phyloP scores from a whole-genome alignment of 2,888 invertebrate species.

The Pseudococcus longispinus region DNA sequence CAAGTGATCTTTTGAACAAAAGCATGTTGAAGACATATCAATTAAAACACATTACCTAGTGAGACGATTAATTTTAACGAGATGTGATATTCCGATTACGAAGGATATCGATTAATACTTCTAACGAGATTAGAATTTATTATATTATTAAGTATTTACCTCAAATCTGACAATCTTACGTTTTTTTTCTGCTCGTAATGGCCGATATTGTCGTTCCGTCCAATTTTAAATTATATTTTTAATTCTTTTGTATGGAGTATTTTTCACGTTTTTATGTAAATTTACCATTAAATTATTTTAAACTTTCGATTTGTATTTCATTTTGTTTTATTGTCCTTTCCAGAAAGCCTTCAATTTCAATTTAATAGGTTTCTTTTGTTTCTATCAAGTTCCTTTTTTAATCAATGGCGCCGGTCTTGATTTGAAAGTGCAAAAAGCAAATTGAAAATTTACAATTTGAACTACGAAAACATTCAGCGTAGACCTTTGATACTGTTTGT shows the following conservation, averaged over 20 bases:
- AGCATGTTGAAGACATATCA: neutral
- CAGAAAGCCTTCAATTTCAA: neutral
- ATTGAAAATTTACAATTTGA: neutral
- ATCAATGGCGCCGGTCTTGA: neutral
- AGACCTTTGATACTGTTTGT: neutral
- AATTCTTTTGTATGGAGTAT: constrained; percentile 8
- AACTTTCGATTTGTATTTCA: neutral
- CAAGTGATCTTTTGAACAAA: neutral
- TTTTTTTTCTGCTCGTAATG: neutral
- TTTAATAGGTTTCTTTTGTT: neutral
- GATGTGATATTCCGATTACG: neutral
- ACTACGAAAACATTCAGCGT: neutral
- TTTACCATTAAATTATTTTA: constrained; percentile 32
- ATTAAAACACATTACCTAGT: neutral
- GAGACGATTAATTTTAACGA: constrained; percentile 30
- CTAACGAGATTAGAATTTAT: neutral
- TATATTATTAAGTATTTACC: neutral
- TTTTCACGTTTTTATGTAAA: constrained; percentile 29
- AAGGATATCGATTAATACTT: constrained; percentile 2
- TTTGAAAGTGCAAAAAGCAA: neutral
- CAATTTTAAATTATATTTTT: neutral
- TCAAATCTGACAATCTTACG: constrained; percentile 11
- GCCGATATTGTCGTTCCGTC: constrained; percentile 22
- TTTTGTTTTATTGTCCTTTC: neutral
- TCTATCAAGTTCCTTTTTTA: neutral